phyloP scores from a whole-genome alignment of 2,113 vertebrate genomes.

The Pangasianodon hypophthalmus region DNA sequence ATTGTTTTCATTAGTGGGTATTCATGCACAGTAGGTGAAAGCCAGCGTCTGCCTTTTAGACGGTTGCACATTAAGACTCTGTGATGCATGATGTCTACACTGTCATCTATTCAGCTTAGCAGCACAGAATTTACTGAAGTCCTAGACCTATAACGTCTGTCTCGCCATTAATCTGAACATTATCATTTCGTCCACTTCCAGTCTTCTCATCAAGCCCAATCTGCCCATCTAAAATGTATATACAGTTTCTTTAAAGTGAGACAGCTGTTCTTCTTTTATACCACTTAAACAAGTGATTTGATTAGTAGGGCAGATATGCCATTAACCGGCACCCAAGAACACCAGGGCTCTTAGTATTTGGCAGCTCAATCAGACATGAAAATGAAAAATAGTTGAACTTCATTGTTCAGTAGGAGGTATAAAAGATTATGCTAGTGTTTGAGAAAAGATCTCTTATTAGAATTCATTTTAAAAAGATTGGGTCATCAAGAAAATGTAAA shows the following conservation, averaged over 20 bases:
- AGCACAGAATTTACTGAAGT: neutral
- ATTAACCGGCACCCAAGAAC: slow-evolving; percentile 32
- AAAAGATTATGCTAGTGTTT: neutral
- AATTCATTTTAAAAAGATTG: neutral
- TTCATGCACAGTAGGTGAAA: neutral
- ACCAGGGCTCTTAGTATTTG: slow-evolving; percentile 20
- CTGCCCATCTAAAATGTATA: neutral
- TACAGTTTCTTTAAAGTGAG: slow-evolving; percentile 30
- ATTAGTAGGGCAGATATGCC: slow-evolving; percentile 42
- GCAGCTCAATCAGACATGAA: slow-evolving; percentile 40
- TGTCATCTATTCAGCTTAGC: neutral
- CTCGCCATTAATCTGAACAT: slow-evolving; percentile 8
- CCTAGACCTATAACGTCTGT: neutral
- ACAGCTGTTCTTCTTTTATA: slow-evolving; percentile 41
- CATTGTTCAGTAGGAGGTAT: neutral
- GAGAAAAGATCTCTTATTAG: neutral
- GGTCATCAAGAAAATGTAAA: neutral
- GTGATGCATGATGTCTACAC: neutral
- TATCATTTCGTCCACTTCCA: slow-evolving; percentile 5
- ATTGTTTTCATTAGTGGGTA: neutral
- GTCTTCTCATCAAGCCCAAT: neutral
- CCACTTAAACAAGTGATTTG: slow-evolving; percentile 45
- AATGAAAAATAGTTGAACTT: slow-evolving; percentile 2
- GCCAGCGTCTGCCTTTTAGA: neutral
- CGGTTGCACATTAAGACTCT: neutral